Percentiles rank a stretch among this genome's conserved stretches.
Conservation (phyloP, 1,140 invertebrate genomes). For the Whitmania pigra region DNA sequence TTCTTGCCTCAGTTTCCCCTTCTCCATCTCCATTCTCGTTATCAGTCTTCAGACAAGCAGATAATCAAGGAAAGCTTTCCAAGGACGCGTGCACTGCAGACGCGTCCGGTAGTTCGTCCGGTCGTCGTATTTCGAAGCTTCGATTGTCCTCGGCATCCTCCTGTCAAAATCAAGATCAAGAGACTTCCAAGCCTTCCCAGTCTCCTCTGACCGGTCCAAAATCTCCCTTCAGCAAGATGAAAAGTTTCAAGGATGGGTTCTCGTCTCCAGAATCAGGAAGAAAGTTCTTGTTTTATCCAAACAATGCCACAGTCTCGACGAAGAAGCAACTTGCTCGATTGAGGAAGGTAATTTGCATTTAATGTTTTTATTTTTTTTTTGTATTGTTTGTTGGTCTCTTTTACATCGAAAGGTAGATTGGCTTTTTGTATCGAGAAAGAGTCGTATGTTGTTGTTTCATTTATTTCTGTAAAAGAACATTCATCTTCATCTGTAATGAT, state of each 20-base stretch:
- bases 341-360: not conserved
- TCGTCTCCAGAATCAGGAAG: not conserved
- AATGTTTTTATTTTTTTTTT: not conserved
- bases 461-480: no score
- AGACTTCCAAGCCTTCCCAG: not conserved
- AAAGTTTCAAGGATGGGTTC: not conserved
- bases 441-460: not conserved
- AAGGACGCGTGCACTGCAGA: not conserved
- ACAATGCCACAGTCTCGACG: not conserved
- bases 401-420: not conserved
- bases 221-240: not conserved
- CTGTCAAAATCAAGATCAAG: not conserved
- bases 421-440: no score
- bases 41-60: no score
- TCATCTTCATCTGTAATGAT: not conserved
- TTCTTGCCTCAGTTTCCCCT: no score
- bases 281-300: not conserved
- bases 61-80: no score
- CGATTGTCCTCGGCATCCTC: not conserved
- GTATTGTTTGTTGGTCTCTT: not conserved
- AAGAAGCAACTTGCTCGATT: conserved; percentile 1
- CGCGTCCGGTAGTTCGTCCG: not conserved
- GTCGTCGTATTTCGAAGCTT: not conserved
- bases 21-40: no score
- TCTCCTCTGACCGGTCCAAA: not conserved